Base-by-base conservation (phyloP, 2,113 vertebrate species). In the Tachysurus vachellii region DNA sequence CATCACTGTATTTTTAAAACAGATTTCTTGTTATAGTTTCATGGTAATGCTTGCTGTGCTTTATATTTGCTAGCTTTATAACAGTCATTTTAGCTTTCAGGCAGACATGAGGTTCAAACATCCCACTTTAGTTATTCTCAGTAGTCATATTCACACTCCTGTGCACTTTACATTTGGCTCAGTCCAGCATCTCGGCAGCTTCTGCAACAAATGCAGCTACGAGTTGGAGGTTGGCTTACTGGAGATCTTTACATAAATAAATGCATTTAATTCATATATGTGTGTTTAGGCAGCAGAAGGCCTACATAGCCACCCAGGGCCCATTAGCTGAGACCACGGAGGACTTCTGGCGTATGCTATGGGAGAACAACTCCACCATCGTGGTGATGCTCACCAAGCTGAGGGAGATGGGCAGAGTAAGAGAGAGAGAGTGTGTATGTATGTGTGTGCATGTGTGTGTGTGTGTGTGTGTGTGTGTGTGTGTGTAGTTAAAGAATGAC, bases 361-460 rank as follows among this genome's bases (percentile, higher is more conserved):
- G 98, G 98, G 98, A 99, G 88, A 98, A 99, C 93, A 99, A 99
- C 92, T 99, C 98, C 13, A 99, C 98, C 87, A 99, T 99, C 0
- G 98, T 99, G 0, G 98, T 99, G 88, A 99, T 99, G 98, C 92
- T 99, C 89, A 99, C 97, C 54, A 99, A 99, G 92, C 96, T 99
- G 28, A 94, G 98, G 14, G 98, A 99, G 93, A 97, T 99, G 96
- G 98, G 98, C 54, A 70, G 89, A 86, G 88, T 88, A 70, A 89
- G 86, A 84, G 53, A 56, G 50, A 44, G 54, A 47, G 14, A 14
- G 23, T 53, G 80, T 26, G 59, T 85, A 13, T 82, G 77, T 68
- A 53, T 76, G 42, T 56, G 1, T 44, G 47, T 53, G 16, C 13
- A 23, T 57, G 77, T 13, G 28, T 82, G 54, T 85, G 66, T 76